phyloP scores from a whole-genome alignment of 2,888 invertebrate species.

The Trissolcus brochymenae region DNA sequence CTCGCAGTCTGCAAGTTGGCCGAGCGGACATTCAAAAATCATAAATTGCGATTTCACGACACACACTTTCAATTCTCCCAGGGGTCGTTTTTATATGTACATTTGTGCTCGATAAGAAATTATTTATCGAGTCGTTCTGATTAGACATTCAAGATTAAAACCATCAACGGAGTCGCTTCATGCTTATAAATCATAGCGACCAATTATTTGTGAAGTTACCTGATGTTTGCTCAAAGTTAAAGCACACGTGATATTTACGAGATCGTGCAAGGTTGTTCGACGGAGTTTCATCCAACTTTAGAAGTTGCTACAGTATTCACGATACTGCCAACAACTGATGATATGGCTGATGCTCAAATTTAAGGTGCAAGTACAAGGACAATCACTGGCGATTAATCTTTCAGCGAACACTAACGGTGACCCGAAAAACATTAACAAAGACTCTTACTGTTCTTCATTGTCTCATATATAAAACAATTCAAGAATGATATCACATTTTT shows the following conservation, averaged over 20 bases:
- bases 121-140: background rate
- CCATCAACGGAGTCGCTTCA: background rate
- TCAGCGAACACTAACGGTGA: background rate
- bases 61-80: slow-evolving; percentile 11
- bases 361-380: slow-evolving; percentile 28
- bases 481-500: too few relatives aligned
- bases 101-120: too few relatives aligned
- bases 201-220: slow-evolving; percentile 24
- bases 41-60: slow-evolving; percentile 22
- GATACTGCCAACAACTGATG: slow-evolving; percentile 1
- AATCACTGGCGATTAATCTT: slow-evolving; percentile 34
- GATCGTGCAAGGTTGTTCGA: slow-evolving; percentile 27
- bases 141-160: slow-evolving; percentile 27
- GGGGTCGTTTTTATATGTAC: background rate
- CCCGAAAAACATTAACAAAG: background rate
- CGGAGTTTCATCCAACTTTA: slow-evolving; percentile 19
- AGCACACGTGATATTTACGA: slow-evolving; percentile 35
- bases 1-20: slow-evolving; percentile 23
- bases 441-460: too few relatives aligned
- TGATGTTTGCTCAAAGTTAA: slow-evolving; percentile 28
- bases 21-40: slow-evolving; percentile 15
- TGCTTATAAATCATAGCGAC: slow-evolving; percentile 30
- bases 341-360: slow-evolving; percentile 32
- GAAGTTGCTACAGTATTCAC: slow-evolving; percentile 39
- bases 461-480: too few relatives aligned